These are phyloP conservation scores for Agonopterix heracliana DNA, from an alignment of 2,888 invertebrate genomes.

Conservation along the genomic window DNA sequence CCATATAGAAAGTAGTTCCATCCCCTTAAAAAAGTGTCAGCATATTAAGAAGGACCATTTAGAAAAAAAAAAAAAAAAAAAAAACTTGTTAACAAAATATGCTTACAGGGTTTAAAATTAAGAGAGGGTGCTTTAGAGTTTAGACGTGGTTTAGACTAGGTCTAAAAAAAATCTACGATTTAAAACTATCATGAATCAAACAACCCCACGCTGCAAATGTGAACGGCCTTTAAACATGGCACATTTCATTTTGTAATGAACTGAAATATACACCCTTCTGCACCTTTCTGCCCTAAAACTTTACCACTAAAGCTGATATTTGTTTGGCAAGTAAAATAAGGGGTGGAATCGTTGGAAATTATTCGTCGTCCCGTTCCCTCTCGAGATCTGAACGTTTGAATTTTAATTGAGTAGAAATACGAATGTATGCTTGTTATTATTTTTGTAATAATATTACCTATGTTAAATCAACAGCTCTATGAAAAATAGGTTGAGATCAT, in stretches of 20 bases:
- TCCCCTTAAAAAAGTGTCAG: no score
- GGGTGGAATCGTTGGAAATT: constrained; percentile 38
- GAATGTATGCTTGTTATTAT: background rate
- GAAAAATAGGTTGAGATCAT: no score
- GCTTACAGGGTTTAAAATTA: no score
- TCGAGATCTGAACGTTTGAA: constrained; percentile 41
- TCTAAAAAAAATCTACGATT: no score
- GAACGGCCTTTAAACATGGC: constrained; percentile 7
- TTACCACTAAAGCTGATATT: constrained; percentile 18
- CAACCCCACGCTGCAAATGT: background rate
- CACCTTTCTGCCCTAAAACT: constrained; percentile 19
- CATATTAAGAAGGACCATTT: no score
- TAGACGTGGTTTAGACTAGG: no score
- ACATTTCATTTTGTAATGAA: constrained; percentile 49
- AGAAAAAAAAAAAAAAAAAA: no score
- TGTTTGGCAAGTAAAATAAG: constrained; percentile 18
- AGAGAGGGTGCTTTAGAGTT: no score
- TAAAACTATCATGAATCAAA: no score
- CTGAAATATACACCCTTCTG: constrained; percentile 25
- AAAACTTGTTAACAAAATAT: no score
- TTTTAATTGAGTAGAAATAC: constrained; percentile 38
- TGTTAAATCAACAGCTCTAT: no score
- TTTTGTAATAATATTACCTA: background rate
- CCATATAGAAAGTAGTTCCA: no score
- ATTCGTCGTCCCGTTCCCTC: constrained; percentile 30